Evolutionary conservation across 53 echinoderm and acorn worm species (phyloP).

Genomic region (Holothuria scabra): DNA sequence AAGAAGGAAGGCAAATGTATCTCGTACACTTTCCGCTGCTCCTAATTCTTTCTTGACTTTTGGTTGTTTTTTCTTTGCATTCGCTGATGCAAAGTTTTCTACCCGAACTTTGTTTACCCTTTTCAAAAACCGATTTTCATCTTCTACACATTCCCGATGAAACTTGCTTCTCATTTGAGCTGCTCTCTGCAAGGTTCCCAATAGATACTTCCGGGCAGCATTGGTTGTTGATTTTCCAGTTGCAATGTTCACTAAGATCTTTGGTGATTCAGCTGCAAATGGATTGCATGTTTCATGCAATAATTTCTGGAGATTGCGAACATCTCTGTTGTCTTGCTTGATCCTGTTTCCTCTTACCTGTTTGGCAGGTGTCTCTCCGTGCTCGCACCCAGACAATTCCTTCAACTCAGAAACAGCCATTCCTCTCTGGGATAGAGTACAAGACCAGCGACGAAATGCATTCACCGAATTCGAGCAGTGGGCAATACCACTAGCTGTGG

Average conservation of each 20-base stretch:
- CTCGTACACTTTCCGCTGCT: conserved; percentile 48
- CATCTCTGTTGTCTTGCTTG: conserved; percentile 33
- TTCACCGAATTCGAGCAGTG: conserved; percentile 27
- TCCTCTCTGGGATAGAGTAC: conserved; percentile 47
- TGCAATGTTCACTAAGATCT: conserved; percentile 41
- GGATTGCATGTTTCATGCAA: conserved; percentile 55
- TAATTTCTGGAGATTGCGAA: neutral
- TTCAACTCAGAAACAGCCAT: conserved; percentile 54
- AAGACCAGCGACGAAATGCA: conserved; percentile 59
- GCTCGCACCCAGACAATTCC: conserved; percentile 38
- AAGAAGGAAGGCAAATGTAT: conserved; percentile 44
- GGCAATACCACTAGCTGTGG: conserved; percentile 39
- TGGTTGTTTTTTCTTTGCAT: conserved; percentile 30
- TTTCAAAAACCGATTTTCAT: conserved; percentile 45
- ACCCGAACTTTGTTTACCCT: conserved; percentile 43
- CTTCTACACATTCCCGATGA: conserved; percentile 38
- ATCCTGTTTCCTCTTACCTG: conserved; percentile 33
- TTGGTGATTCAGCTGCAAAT: conserved; percentile 38
- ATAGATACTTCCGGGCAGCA: neutral
- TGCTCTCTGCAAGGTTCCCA: neutral
- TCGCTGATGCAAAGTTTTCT: conserved; percentile 43
- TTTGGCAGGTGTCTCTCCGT: conserved; percentile 32
- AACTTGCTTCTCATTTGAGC: conserved; percentile 8
- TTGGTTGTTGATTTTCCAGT: conserved; percentile 46
- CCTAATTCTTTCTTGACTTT: conserved; percentile 18